Evolutionary conservation across 2,888 invertebrate genomes (phyloP).

Genomic region (Argyra leucocephala): DNA sequence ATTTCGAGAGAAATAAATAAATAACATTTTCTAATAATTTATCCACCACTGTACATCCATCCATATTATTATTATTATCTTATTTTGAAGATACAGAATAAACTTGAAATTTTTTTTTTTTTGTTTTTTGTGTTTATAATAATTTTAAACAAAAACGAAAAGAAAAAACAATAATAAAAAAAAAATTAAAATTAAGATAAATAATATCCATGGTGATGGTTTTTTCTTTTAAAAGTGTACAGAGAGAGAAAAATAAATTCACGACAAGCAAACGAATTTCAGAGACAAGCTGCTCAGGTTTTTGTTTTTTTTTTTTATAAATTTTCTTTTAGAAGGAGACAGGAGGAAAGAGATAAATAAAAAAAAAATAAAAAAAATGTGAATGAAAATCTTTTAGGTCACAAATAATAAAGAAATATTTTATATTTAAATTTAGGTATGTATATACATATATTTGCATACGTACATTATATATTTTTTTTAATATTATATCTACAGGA

Average conservation of each 20-base stretch:
- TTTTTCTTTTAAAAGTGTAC: neutral
- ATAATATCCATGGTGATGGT: neutral
- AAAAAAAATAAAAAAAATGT: neutral
- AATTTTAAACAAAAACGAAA: neutral
- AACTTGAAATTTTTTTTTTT: too few relatives aligned
- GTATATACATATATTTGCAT: neutral
- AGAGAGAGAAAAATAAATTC: too few relatives aligned
- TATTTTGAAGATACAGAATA: too few relatives aligned
- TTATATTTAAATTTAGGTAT: neutral
- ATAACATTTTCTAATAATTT: too few relatives aligned
- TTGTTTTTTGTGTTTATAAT: neutral
- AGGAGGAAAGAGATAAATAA: neutral
- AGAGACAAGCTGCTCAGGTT: too few relatives aligned
- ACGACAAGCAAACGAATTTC: too few relatives aligned
- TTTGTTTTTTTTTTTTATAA: too few relatives aligned
- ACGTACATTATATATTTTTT: neutral
- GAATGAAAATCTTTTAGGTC: conserved; percentile 2
- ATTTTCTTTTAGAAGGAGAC: too few relatives aligned
- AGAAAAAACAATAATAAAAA: neutral
- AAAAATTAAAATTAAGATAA: neutral
- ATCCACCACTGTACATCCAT: too few relatives aligned
- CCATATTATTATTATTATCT: too few relatives aligned
- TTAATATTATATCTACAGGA: neutral
- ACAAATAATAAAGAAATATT: neutral
- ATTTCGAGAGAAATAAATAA: too few relatives aligned